A percentile compares a stretch with the other conserved stretches of the same genome.
These are phyloP conservation scores for Lophotriccus pileatus DNA, from an alignment of 2,797 vertebrate genomes.

Conservation along the genomic window DNA sequence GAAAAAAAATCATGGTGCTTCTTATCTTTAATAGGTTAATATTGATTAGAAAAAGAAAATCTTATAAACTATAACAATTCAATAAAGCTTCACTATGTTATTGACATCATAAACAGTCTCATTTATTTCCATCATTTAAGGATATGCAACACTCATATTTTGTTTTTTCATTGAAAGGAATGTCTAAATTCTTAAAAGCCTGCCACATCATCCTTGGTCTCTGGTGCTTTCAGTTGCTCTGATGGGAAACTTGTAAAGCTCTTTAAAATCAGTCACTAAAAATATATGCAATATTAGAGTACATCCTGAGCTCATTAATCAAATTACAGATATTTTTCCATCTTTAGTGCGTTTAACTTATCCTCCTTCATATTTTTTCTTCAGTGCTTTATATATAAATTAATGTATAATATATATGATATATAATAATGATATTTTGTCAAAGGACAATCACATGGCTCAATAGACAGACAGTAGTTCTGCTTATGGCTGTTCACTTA, in stretches of 20 bases:
- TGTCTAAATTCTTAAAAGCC: background rate
- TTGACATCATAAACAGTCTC: background rate
- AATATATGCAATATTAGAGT: background rate
- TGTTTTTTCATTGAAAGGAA: background rate
- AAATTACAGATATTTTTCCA: conserved; percentile 26
- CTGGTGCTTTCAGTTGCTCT: background rate
- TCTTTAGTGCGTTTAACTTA: conserved; percentile 37
- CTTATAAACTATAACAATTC: background rate
- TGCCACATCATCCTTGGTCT: background rate
- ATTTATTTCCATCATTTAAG: background rate
- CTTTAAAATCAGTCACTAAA: background rate
- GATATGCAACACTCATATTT: background rate
- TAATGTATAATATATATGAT: background rate
- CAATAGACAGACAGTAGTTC: background rate
- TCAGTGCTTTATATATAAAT: background rate
- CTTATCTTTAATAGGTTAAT: background rate
- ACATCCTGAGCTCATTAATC: conserved; percentile 29
- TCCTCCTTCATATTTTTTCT: background rate
- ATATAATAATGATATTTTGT: background rate
- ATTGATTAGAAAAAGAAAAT: background rate
- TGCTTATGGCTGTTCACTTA: background rate
- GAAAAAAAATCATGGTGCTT: background rate
- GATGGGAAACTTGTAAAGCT: background rate
- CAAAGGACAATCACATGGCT: background rate
- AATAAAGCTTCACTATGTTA: background rate